These are phyloP conservation scores for Pagetopsis macropterus DNA, from an alignment of 2,797 vertebrate genomes.

Conservation along the genomic window DNA sequence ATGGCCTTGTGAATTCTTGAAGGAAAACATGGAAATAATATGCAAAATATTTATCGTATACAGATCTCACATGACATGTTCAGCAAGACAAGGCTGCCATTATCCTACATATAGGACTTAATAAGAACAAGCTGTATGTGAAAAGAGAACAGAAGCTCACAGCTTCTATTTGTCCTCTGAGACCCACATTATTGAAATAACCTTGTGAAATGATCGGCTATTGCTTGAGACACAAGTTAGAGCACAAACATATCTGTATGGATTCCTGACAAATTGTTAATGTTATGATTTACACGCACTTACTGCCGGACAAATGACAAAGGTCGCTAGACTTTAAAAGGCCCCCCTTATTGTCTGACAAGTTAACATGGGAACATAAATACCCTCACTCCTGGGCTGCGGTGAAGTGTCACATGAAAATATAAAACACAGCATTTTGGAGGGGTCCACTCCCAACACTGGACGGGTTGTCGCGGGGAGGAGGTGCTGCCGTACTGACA, in stretches of 20 bases:
- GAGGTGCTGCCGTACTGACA: no score
- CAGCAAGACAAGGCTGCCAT: background rate
- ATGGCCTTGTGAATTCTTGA: background rate
- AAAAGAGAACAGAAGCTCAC: conserved; percentile 5
- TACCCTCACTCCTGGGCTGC: background rate
- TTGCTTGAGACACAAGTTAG: conserved; percentile 6
- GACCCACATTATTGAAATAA: conserved; percentile 27
- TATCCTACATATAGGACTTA: background rate
- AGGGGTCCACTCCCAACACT: no score
- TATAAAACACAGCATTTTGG: background rate
- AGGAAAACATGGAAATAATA: conserved; percentile 39
- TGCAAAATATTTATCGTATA: conserved; percentile 27
- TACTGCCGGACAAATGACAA: background rate
- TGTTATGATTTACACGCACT: conserved; percentile 23
- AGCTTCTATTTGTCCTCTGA: background rate
- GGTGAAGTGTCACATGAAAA: conserved; percentile 5
- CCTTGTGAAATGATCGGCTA: conserved; percentile 10
- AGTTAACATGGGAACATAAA: background rate
- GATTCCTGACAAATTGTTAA: background rate
- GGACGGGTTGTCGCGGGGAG: no score
- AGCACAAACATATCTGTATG: conserved; percentile 6
- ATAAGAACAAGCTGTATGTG: background rate
- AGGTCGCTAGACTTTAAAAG: conserved; percentile 3
- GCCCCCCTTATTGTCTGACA: background rate
- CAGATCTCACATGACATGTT: conserved; percentile 1